Evolutionary conservation across 2,113 vertebrate species (phyloP).

Genomic region (Girardinichthys multiradiatus): DNA sequence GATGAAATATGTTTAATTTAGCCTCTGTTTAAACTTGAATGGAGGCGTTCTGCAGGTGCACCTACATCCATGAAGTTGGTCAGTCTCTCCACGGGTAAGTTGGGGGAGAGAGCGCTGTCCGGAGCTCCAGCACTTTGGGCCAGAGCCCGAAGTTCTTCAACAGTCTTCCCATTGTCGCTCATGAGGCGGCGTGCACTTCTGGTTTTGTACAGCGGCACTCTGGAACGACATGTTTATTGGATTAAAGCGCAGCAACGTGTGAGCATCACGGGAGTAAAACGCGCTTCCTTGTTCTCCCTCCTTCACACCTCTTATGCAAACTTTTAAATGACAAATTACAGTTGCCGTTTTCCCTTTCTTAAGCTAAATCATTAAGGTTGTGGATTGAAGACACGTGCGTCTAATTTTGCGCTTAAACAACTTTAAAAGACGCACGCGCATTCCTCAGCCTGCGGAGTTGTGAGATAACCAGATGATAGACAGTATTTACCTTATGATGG

Average conservation of each 20-base stretch:
- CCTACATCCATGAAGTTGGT: slow-evolving; percentile 88
- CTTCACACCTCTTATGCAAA: not conserved
- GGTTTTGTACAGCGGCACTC: slow-evolving; percentile 82
- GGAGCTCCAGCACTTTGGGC: not conserved
- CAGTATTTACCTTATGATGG: slow-evolving; percentile 70
- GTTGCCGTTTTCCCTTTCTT: too few species aligned
- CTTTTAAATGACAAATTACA: too few species aligned
- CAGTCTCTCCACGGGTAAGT: slow-evolving; percentile 76
- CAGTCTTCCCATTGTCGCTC: slow-evolving; percentile 66
- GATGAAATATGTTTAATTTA: not conserved
- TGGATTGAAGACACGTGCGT: not conserved
- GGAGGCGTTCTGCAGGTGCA: not conserved
- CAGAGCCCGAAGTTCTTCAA: slow-evolving; percentile 66
- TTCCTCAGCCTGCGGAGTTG: not conserved
- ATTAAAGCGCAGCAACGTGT: too few species aligned
- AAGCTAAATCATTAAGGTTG: not conserved
- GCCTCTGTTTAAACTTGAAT: not conserved
- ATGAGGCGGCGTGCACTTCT: slow-evolving; percentile 66
- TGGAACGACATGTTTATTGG: slow-evolving; percentile 32
- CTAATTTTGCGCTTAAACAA: not conserved
- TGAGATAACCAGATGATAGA: not conserved
- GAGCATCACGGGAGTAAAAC: not conserved
- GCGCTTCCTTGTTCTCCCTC: slow-evolving; percentile 10
- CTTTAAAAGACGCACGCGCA: not conserved
- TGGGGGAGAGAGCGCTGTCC: not conserved